phyloP scores from a whole-genome alignment of 53 echinoderm and acorn worm genomes.

The Patiria pectinifera region DNA sequence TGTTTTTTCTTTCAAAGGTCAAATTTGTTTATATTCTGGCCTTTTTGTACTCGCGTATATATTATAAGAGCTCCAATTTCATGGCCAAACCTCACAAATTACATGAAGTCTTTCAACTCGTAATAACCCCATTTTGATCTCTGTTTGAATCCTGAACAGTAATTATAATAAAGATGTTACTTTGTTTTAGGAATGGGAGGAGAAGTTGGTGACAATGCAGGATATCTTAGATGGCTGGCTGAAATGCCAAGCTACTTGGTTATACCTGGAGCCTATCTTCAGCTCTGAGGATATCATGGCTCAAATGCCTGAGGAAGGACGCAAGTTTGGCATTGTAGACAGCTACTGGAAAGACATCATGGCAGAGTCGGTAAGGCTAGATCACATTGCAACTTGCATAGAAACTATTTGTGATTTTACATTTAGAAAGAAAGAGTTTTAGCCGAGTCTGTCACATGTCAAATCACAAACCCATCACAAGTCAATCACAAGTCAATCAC shows the following conservation, averaged over 20 bases:
- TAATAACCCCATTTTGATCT: no score
- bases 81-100: no score
- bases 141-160: not conserved
- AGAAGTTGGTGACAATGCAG: conserved; percentile 99
- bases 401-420: not conserved
- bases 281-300: conserved; percentile 99
- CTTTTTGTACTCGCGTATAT: no score
- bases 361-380: conserved; percentile 85
- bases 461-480: not conserved
- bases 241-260: conserved; percentile 99
- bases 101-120: no score
- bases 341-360: conserved; percentile 99
- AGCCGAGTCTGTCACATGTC: not conserved
- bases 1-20: no score
- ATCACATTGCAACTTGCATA: not conserved
- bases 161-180: not conserved
- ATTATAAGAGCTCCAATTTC: no score
- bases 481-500: no score
- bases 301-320: conserved; percentile 99
- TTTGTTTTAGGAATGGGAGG: conserved; percentile 88
- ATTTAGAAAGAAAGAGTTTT: not conserved
- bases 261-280: conserved; percentile 99
- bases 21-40: no score
- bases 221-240: conserved; percentile 98
- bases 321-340: conserved; percentile 99